These are phyloP conservation scores for Platalea minor DNA, from an alignment of 2,797 vertebrate species.

Conservation along the genomic window DNA sequence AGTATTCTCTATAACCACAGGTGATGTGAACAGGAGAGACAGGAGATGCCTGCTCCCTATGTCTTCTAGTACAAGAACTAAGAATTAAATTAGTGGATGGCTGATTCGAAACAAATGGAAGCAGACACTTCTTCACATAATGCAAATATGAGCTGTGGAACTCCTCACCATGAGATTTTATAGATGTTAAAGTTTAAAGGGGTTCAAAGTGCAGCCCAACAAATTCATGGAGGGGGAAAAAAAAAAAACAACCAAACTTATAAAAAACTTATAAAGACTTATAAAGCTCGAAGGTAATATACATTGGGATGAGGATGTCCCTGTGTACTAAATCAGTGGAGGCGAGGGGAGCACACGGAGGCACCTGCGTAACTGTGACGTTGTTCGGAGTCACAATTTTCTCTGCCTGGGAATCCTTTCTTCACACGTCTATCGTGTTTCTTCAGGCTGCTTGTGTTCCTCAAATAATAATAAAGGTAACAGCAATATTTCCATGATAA, in stretches of 20 bases:
- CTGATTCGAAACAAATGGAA: background rate
- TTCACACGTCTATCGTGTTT: background rate
- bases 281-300: background rate
- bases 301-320: background rate
- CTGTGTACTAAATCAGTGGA: background rate
- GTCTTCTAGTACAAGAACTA: background rate
- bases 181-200: background rate
- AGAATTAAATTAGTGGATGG: background rate
- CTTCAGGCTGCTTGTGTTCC: background rate
- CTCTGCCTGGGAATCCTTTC: background rate
- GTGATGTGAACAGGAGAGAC: background rate
- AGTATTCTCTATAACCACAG: background rate
- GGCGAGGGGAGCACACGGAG: background rate
- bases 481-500: background rate
- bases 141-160: background rate
- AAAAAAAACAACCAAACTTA: no score
- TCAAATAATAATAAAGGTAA: background rate
- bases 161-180: background rate
- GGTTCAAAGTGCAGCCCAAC: background rate
- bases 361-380: background rate
- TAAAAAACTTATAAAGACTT: background rate
- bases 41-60: background rate
- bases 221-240: background rate
- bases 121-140: background rate
- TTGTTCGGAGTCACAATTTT: background rate